Conservation (phyloP, 2,113 vertebrate species). For the Lagenorhynchus albirostris region DNA sequence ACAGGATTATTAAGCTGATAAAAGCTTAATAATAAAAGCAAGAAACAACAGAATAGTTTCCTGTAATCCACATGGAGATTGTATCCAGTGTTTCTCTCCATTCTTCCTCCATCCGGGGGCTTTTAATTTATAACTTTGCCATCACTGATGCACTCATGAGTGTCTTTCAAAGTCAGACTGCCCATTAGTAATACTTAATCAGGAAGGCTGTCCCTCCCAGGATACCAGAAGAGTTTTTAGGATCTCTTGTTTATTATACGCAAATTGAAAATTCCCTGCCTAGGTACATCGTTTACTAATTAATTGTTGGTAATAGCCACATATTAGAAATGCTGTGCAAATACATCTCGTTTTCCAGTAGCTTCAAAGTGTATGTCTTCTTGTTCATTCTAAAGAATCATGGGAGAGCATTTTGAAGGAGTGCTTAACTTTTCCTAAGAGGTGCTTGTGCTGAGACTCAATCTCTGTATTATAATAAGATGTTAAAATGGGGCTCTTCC, state of each 20-base stretch:
- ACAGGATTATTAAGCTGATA: constrained; percentile 35
- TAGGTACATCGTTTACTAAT: not conserved
- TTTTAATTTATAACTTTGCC: constrained; percentile 17
- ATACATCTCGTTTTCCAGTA: not conserved
- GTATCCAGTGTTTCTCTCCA: not conserved
- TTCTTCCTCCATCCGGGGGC: not conserved
- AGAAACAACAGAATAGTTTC: constrained; percentile 7
- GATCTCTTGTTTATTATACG: not conserved
- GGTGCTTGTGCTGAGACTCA: not conserved
- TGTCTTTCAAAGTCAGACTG: not conserved
- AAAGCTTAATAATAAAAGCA: constrained; percentile 21
- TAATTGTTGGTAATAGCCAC: not conserved
- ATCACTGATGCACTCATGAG: not conserved
- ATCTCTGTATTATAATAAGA: not conserved
- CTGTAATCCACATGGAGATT: constrained; percentile 1
- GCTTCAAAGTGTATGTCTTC: not conserved
- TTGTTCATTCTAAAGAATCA: not conserved
- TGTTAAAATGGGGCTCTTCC: not conserved
- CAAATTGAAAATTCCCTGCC: not conserved
- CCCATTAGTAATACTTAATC: not conserved
- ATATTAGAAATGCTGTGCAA: not conserved
- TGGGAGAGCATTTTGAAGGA: not conserved
- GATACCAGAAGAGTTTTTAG: not conserved
- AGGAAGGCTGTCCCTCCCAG: not conserved
- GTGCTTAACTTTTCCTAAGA: not conserved